Conservation (phyloP, 2,113 vertebrate species). For the Chaenogobius annularis region DNA sequence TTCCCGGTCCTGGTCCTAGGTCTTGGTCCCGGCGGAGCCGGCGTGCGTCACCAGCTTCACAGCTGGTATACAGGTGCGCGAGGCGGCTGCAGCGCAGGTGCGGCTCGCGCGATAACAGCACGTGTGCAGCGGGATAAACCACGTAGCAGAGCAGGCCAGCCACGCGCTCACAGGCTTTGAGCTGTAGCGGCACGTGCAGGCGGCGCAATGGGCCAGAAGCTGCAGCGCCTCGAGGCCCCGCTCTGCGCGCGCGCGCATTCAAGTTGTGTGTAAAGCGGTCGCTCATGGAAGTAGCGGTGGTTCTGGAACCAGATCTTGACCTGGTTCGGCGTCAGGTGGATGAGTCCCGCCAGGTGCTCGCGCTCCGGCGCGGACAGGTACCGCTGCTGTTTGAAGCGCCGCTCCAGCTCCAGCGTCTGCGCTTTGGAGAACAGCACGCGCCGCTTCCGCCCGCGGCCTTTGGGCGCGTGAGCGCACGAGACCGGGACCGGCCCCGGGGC, state of each 20-base stretch:
- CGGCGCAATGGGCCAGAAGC: conserved; percentile 82
- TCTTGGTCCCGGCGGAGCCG: too few species aligned
- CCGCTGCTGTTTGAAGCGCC: conserved; percentile 89
- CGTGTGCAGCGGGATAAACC: too few species aligned
- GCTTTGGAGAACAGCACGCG: conserved; percentile 92
- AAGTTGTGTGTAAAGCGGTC: too few species aligned
- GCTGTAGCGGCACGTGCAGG: conserved; percentile 82
- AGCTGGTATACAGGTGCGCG: conserved; percentile 85
- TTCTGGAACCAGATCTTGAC: conserved; percentile 99
- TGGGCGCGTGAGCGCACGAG: conserved; percentile 70
- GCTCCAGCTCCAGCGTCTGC: conserved; percentile 90
- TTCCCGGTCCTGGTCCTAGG: background rate
- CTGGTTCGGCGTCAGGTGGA: conserved; percentile 91
- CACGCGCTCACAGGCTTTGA: conserved; percentile 84
- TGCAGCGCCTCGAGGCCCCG: conserved; percentile 85
- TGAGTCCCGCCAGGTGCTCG: conserved; percentile 89
- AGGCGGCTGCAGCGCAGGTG: conserved; percentile 83
- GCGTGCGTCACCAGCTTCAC: conserved; percentile 85
- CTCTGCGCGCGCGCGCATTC: conserved; percentile 86
- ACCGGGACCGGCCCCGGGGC: conserved; percentile 71
- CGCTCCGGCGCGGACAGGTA: conserved; percentile 92
- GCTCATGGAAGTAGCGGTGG: too few species aligned
- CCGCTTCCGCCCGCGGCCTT: conserved; percentile 81
- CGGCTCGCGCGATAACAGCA: conserved; percentile 83
- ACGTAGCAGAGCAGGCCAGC: conserved; percentile 51